phyloP scores from a whole-genome alignment of 2,113 vertebrate genomes.

The Camarhynchus parvulus region DNA sequence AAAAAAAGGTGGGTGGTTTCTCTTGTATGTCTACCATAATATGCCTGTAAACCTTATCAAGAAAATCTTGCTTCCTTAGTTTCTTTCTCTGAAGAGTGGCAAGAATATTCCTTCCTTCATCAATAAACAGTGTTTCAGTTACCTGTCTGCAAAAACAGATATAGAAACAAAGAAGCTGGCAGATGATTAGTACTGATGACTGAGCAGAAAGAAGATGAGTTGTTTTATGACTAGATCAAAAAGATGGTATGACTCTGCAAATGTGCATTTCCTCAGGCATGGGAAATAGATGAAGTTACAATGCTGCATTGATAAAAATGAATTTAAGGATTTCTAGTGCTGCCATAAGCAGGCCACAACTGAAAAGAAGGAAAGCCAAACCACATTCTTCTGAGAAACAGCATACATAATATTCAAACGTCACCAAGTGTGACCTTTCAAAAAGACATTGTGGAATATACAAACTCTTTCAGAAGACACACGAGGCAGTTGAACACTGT shows the following conservation, averaged over 20 bases:
- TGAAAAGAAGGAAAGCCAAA: background rate
- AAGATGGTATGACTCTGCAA: background rate
- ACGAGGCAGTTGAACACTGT: fast-evolving
- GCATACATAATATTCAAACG: background rate
- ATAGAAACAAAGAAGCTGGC: background rate
- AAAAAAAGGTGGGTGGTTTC: fast-evolving
- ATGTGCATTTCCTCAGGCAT: background rate
- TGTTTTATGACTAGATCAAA: background rate
- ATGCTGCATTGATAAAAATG: background rate
- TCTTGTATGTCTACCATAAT: background rate
- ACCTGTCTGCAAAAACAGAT: background rate
- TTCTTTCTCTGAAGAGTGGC: background rate
- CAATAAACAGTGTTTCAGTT: background rate
- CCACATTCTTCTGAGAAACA: background rate
- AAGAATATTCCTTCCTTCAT: background rate
- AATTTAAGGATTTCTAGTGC: background rate
- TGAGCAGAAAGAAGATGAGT: background rate
- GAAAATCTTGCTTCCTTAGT: background rate
- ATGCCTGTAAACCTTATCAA: background rate
- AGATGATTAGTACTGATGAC: background rate
- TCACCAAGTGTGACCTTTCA: background rate
- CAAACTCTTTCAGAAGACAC: background rate
- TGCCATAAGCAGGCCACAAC: background rate
- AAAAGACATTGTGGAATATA: background rate
- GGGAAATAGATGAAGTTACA: background rate